Evolutionary conservation across 2,113 vertebrate genomes (phyloP), one percentile per base, ranked within the genome.

Genomic region (Passer domesticus): DNA sequence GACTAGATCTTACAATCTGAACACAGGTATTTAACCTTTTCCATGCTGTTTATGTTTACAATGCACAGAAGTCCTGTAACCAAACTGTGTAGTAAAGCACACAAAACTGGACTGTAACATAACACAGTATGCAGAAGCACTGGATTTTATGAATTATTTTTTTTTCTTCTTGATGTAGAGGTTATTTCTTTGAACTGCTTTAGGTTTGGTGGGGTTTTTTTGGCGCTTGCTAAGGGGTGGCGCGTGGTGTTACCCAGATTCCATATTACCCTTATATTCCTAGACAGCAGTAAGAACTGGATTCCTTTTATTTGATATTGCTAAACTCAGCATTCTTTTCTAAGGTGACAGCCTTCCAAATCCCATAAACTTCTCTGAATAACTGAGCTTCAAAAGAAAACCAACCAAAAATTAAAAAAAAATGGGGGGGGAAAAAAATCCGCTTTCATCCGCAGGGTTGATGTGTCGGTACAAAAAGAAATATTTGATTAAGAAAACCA

Each of bases 1-100:
- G 99, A 99, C 99, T 99, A 99, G 99, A 98, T 99, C 99, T 99
- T 99, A 99, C 99, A 99, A 99, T 99, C 99, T 99, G 99, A 99
- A 99, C 99, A 99, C 99, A 99, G 98, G 99, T 98, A 99, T 99
- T 99, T 99, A 98, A 98, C 99, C 99, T 99, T 99, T 98, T 99
- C 98, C 98, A 99, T 99, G 99, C 99, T 99, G 99, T 99, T 99
- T 99, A 99, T 98, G 98, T 99, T 99, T 99, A 99, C 99, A 99
- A 99, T 99, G 99, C 99, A 99, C 99, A 99, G 98, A 99, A 99
- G 98, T 99, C 98, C 98, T 99, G 98, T 99, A 99, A 99, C 98
- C 98, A 99, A 99, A 99, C 99, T 98, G 98, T 98, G 98, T 98
- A 98, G 98, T 98, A 98, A 99, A 99, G 98, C 98, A 98, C 98